Base-by-base conservation (phyloP, 1,140 invertebrate genomes). In the Musca vetustissima region DNA sequence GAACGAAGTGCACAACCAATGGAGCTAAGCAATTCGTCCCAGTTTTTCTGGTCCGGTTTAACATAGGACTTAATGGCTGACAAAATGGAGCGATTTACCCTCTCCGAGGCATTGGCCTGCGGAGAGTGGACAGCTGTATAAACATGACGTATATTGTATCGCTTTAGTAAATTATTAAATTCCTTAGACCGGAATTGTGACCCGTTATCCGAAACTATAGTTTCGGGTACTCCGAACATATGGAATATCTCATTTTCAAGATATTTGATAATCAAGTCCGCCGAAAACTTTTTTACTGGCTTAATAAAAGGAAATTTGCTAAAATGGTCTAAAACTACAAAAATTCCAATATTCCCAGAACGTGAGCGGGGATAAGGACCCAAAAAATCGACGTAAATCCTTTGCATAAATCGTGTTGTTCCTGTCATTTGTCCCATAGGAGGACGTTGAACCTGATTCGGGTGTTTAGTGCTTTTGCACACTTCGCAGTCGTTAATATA, bases 191-290 rank as follows among this genome's bases (percentile, higher is more conserved):
- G 69, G 2, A 69, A 71, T 21, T 67, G 70, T 9, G 32, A 36
- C 4, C 48, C 64, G 48, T 69, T 66, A 19, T 71, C 68, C 13
- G 28, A 69, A 7, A 69, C 68, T n/a, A 71, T 43, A 7, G n/a
- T 59, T n/a, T 71, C 70, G 1, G 48, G 68, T 21, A 59, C 64
- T 22, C 55, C 64, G 61, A 59, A 69, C 4, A 24, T 43, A 61
- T 22, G 4, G 21, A 71, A 64, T 7, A 67, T 57, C 28, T 24
- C 9, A 7, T 57, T 15, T 22, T 49, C 43, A 8, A 66, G 21
- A 25, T 66, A 66, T 50, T 67, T 59, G 11, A 28, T 8, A 21
- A 65, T 47, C 17, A 22, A 13, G 19, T 65, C 61, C 4, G 43
- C 43, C 4, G 32, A 36, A 6, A 65, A 65, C 17, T 65, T 65